Base-by-base conservation (phyloP, 1,140 invertebrate species). In the Brevipalpus yothersi region DNA sequence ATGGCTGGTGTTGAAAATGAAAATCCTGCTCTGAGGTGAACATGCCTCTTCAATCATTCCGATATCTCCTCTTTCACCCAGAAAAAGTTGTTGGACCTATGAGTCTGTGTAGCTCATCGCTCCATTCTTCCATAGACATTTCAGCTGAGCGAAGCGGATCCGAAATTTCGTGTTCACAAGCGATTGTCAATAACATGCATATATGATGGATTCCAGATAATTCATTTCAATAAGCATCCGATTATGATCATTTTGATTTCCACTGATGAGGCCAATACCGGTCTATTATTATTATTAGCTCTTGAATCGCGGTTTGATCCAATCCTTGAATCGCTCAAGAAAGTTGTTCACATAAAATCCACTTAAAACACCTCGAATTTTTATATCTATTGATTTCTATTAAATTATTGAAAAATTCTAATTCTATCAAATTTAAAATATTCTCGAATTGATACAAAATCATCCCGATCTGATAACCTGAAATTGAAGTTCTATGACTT, bases 141-240 rank as follows among this genome's bases (percentile, higher is more conserved):
- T 31, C 31, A 31, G 31, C 31, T 5, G 5, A 31, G 5, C 31
- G 31, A 31, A 31, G 31, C 5, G 31, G 31, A 31, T 31, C 31
- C 31, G 2, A 3, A 31, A 31, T 31, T 31, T 31, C 5, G 31
- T 31, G 31, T 2, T 5, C 31, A 31, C 31, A 5, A 31, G 31
- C 31, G 5, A 31, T 31, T 31, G 31, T 31, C 31, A 31, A 31
- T 5, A 3, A 5, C 2, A 31, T 31, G 31, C 31, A 31, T 31
- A 57, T 64, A 63, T 58, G 61, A 64, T n/a, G 42, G 56, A n/a
- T 60, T 49, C 53, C 63, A 64, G 54, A 49, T 64, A 11, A 41
- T 64, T 8, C 40, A 53, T n/a, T 64, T 64, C 45, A 63, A 60
- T 56, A 60, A 63, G 39, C 31, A 60, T 17, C 21, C 41, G 13